Evolutionary conservation across 2,888 invertebrate genomes (phyloP), one percentile per base, ranked within the genome.

Genomic region (Aphodius sticticus): DNA sequence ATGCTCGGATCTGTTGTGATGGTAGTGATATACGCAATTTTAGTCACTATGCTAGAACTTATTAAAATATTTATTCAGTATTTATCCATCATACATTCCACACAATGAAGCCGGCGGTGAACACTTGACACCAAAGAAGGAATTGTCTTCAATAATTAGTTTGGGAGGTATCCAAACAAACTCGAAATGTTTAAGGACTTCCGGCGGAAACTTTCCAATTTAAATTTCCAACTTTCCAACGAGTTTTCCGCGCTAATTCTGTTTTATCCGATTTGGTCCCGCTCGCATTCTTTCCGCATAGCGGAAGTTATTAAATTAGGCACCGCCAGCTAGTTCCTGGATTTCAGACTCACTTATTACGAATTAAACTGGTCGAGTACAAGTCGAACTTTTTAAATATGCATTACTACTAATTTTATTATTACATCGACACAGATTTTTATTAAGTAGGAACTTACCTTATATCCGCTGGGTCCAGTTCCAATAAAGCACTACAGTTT

Each of bases 391-490:
- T 53, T 53, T 53, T 53, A 53, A 53, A 53, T 53, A 9, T 53
- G 53, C 53, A 12, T 53, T 53, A 3, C 77, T 76, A 78, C 74
- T 53, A 16, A 53, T 38, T n/a, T 76, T 7, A 37, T 76, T n/a
- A 9, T 53, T 76, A 16, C n/a, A 16, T 76, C 7, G 35, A 26
- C 35, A 14, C 9, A 37, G 26, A 74, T 16, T 7, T 74, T n/a
- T 70, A 74, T 71, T 71, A 71, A 71, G 35, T 9, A 71, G 35
- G 6, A 16, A 72, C 72, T 36, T 72, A 72, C 36, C 72, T 72
- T 35, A 16, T 72, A 16, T 72, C 6, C 2, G 36, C 16, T 72
- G 72, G 26, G 53, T 53, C 53, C 53, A 53, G 53, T 53, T 74
- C 12, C 26, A 15, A 70, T 70, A 70, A 70, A n/a, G 37, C 74